phyloP scores from a whole-genome alignment of 92 coral and sea anemone genomes.

The Montipora capitata region DNA sequence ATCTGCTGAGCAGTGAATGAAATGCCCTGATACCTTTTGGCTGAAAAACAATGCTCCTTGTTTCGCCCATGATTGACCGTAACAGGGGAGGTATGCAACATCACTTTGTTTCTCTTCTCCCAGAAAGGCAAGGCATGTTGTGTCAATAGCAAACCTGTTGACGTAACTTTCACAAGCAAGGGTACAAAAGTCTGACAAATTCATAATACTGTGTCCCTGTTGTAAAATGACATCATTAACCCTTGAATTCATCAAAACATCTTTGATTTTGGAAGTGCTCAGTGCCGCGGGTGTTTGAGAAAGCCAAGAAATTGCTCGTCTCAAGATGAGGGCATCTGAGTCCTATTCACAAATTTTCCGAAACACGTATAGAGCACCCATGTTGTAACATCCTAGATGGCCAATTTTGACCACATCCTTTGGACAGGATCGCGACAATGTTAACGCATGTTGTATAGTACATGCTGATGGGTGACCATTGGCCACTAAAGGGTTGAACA shows the following conservation, averaged over 20 bases:
- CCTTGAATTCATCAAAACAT: not conserved
- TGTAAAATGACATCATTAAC: constrained; percentile 30
- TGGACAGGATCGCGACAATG: too few species aligned
- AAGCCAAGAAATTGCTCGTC: constrained; percentile 16
- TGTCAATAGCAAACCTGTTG: constrained; percentile 32
- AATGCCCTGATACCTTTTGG: constrained; percentile 30
- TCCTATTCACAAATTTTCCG: constrained; percentile 16
- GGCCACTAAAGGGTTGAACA: not conserved
- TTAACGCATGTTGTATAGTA: constrained; percentile 8
- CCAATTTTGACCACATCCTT: constrained; percentile 1
- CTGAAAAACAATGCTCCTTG: constrained; percentile 1
- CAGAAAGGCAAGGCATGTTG: not conserved
- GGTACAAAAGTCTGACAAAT: too few species aligned
- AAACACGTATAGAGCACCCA: constrained; percentile 15
- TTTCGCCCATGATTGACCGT: constrained; percentile 50
- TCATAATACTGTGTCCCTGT: constrained; percentile 3
- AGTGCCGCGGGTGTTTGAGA: constrained; percentile 7
- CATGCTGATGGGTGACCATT: constrained; percentile 31
- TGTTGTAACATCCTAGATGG: not conserved
- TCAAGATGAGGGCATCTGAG: constrained; percentile 12
- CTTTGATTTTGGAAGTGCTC: not conserved
- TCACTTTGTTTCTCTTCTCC: constrained; percentile 17
- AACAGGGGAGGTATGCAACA: constrained; percentile 48
- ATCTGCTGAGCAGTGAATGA: constrained; percentile 22
- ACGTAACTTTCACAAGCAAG: constrained; percentile 58